Evolutionary conservation across 2,113 vertebrate species (phyloP).

Genomic region (Thunnus maccoyii): DNA sequence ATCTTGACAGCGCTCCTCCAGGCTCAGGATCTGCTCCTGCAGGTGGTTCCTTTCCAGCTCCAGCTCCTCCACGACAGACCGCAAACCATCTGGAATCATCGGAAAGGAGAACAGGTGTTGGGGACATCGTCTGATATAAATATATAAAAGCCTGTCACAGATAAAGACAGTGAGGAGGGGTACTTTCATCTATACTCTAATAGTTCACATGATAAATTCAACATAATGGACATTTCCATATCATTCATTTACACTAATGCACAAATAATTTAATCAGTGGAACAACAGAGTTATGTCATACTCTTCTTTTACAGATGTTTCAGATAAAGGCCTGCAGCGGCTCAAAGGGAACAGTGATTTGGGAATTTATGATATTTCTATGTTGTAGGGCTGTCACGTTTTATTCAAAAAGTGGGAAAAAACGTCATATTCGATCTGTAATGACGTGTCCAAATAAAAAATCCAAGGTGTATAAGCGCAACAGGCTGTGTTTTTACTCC

Average conservation of each 20-base stretch:
- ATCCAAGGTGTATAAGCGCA: too few species aligned
- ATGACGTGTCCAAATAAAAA: too few species aligned
- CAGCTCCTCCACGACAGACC: constrained; percentile 91
- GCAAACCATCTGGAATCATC: constrained; percentile 81
- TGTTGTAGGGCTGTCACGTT: neutral
- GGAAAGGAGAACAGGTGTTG: neutral
- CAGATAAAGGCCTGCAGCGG: neutral
- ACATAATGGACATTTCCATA: too few species aligned
- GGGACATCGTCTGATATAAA: neutral
- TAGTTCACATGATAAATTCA: too few species aligned
- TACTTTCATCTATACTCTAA: neutral
- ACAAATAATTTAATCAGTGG: too few species aligned
- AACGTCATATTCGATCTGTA: too few species aligned
- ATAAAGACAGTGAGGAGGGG: neutral
- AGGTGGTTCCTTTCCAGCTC: constrained; percentile 94
- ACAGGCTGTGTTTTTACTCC: too few species aligned
- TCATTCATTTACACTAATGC: too few species aligned
- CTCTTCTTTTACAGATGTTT: neutral
- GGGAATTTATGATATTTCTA: neutral
- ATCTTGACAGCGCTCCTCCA: constrained; percentile 91
- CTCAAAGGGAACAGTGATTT: neutral
- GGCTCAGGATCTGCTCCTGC: constrained; percentile 92
- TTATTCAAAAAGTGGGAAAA: neutral
- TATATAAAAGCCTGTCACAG: neutral
- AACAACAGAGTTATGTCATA: too few species aligned